These are phyloP conservation scores for Dipodomys spectabilis DNA, from an alignment of 2,113 vertebrate species.

Conservation along the genomic window DNA sequence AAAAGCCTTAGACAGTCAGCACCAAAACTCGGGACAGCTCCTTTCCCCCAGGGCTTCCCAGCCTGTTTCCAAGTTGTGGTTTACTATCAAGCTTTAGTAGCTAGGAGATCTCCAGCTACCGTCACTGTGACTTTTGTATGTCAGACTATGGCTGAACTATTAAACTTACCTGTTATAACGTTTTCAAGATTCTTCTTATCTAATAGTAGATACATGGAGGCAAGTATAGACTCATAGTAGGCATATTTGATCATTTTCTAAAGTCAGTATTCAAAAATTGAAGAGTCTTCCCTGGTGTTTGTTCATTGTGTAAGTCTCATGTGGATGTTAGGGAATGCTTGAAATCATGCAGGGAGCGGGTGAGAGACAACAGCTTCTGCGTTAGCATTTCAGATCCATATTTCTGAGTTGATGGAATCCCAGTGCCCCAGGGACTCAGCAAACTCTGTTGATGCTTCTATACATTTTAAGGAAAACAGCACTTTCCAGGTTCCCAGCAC, in stretches of 20 bases:
- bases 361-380: neutral
- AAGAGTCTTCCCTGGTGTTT: neutral
- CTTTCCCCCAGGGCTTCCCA: conserved; percentile 74
- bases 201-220: neutral
- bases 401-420: neutral
- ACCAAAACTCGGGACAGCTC: conserved; percentile 79
- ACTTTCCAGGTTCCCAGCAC: neutral
- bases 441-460: neutral
- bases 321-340: neutral
- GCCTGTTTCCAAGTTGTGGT: conserved; percentile 10
- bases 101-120: neutral
- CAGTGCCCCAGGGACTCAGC: neutral
- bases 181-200: neutral
- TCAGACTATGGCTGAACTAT: neutral
- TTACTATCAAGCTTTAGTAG: neutral
- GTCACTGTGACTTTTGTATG: neutral
- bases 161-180: conserved; percentile 15
- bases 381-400: neutral
- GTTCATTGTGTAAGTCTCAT: conserved; percentile 1
- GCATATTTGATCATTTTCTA: neutral
- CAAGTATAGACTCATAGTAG: neutral
- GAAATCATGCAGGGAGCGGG: neutral
- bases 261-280: conserved; percentile 14
- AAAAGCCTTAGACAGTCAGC: conserved; percentile 62
- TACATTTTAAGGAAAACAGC: neutral